These are phyloP conservation scores for Drosophila littoralis DNA, from an alignment of 1,140 invertebrate genomes.

Conservation along the genomic window DNA sequence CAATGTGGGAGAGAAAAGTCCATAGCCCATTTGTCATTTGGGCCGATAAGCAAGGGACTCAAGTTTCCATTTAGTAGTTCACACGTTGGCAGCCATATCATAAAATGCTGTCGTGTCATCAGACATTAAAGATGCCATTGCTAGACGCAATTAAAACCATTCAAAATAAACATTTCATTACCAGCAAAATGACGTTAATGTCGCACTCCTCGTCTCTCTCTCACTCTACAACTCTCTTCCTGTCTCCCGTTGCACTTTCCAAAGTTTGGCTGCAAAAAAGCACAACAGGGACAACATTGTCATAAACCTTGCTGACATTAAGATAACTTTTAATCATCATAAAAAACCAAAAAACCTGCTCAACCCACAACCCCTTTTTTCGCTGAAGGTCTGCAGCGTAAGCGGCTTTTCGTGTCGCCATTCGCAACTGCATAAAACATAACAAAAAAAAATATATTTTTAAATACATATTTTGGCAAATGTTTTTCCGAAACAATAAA, in stretches of 20 bases:
- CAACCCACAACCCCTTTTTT: constrained; percentile 9
- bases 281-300: constrained; percentile 60
- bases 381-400: constrained; percentile 59
- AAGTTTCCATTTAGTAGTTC: constrained; percentile 18
- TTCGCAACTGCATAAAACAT: constrained; percentile 54
- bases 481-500: not conserved
- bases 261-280: constrained; percentile 40
- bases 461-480: constrained; percentile 37
- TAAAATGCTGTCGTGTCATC: constrained; percentile 57
- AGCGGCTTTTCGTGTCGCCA: constrained; percentile 73
- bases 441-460: constrained; percentile 34
- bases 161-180: constrained; percentile 77
- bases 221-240: not conserved
- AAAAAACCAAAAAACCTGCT: constrained; percentile 53
- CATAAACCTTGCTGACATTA: constrained; percentile 75
- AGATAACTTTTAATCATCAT: constrained; percentile 81
- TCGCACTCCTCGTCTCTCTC: not conserved
- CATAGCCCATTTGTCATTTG: constrained; percentile 3
- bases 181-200: constrained; percentile 58
- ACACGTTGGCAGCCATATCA: constrained; percentile 21
- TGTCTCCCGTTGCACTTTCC: constrained; percentile 22
- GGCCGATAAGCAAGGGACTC: not conserved
- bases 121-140: constrained; percentile 74
- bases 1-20: not conserved
- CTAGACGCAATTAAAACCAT: constrained; percentile 81